Evolutionary conservation across 1,140 invertebrate species (phyloP), one percentile per base, ranked within the genome.

Genomic region (Diorhabda carinulata): DNA sequence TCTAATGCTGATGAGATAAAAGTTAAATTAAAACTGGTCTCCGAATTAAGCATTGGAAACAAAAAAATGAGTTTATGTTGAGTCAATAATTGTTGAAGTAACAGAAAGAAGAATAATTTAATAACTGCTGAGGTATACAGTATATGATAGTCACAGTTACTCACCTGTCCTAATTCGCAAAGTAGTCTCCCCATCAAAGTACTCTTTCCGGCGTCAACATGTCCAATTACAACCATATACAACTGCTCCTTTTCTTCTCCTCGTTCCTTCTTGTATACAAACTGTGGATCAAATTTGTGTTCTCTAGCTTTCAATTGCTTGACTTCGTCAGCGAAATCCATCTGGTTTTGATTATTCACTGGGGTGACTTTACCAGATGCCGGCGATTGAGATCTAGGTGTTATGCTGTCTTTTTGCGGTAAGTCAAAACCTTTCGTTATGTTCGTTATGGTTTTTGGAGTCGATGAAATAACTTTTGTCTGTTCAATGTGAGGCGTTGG

Each of bases 121-220:
- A 25, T 25, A 25, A 25, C 25, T 25, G 25, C 25, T 25, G 25
- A 25, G 1, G 25, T 25, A 25, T 25, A 25, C 25, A 25, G 25
- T 25, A 25, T 25, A 0, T 25, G 25, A 25, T 25, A 25, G 25
- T 62, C 66, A 40, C 9, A 7, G 8, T 3, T 41, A 66, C 70
- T 61, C 2, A 99, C 94, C 82, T 93, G 90, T 10, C 96, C 97
- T 25, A 98, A 81, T 72, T 92, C 88, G 78, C 90, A 98, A 0
- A 99, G 82, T 8, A 99, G 81, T 79, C 98, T 93, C 0, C 98
- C 98, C 90, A 99, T 96, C 10, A 99, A 80, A 0, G 98, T 99
- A 78, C 95, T 98, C 84, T 99, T 99, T 0, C 98, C 98, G 70
- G 97, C 97, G 86, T 99, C 98, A 3, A 99, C 98, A 86, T 99